Evolutionary conservation across 1,140 invertebrate genomes (phyloP).

Genomic region (Heliothis virescens): DNA sequence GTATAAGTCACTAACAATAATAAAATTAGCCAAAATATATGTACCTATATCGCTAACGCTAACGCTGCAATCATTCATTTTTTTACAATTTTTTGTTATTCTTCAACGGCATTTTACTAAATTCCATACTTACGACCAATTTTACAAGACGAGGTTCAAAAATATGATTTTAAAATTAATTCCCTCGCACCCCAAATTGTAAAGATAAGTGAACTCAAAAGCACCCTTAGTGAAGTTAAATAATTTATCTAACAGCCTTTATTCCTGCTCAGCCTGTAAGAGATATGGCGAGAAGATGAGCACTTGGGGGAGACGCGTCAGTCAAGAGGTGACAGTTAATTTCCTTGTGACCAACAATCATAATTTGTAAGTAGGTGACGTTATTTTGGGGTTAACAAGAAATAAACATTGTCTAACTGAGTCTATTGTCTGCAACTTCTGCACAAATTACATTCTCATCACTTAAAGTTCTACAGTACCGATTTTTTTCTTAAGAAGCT

Average conservation of each 20-base stretch:
- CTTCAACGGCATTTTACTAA: too few species aligned
- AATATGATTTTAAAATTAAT: constrained; percentile 14
- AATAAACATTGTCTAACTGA: not conserved
- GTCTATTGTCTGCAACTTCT: not conserved
- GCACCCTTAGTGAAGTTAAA: constrained; percentile 38
- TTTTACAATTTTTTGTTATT: too few species aligned
- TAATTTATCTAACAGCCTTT: constrained; percentile 39
- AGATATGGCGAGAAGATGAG: constrained; percentile 29
- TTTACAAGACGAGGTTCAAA: not conserved
- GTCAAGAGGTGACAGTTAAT: constrained; percentile 32
- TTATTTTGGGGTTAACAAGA: constrained; percentile 2
- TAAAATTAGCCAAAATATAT: too few species aligned
- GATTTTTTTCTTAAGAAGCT: too few species aligned
- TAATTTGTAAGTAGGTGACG: constrained; percentile 19
- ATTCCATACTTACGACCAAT: not conserved
- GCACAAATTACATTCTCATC: too few species aligned
- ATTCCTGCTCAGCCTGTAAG: constrained; percentile 11
- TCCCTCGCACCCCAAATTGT: not conserved
- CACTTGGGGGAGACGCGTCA: constrained; percentile 12
- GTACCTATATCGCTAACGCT: too few species aligned
- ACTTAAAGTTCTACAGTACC: too few species aligned
- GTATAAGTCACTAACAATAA: too few species aligned
- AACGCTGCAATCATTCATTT: too few species aligned
- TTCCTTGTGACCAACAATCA: constrained; percentile 20
- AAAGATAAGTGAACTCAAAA: constrained; percentile 32